Conservation (phyloP, 2,113 vertebrate genomes). For the Rhinopomastus cyanomelas region DNA sequence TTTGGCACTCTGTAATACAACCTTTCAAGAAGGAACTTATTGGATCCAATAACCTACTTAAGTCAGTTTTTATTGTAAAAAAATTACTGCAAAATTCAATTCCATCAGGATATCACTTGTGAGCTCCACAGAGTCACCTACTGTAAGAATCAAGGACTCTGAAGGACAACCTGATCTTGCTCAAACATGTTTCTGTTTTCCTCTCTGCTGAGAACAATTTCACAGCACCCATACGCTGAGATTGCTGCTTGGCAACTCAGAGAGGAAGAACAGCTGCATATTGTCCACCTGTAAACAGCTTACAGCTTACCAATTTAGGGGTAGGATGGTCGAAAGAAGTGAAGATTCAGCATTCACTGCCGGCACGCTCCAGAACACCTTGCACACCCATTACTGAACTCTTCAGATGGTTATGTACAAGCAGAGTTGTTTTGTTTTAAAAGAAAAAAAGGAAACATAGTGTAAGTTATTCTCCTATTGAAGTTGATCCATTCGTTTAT, state of each 20-base stretch:
- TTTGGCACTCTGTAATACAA: not conserved
- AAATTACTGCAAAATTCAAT: not conserved
- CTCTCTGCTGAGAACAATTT: not conserved
- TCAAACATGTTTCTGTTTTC: not conserved
- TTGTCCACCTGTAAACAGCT: rapidly evolving
- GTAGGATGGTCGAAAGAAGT: not conserved
- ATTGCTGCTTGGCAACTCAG: not conserved
- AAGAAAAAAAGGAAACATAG: not conserved
- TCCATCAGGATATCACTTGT: not conserved
- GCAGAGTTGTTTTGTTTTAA: not conserved
- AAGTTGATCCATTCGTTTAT: not conserved
- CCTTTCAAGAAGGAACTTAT: not conserved
- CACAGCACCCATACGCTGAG: rapidly evolving
- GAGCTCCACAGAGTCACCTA: not conserved
- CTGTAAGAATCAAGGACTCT: not conserved
- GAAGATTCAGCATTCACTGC: not conserved
- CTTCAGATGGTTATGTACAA: not conserved
- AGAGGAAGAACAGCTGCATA: not conserved
- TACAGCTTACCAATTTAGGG: rapidly evolving
- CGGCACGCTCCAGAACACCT: rapidly evolving
- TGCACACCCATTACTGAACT: not conserved
- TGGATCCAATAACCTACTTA: not conserved
- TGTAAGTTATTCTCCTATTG: not conserved
- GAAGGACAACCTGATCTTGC: not conserved
- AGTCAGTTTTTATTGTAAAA: not conserved